A percentile compares a stretch with the other conserved stretches of the same genome.
phyloP scores from a whole-genome alignment of 2,797 vertebrate genomes.

The Scomberomorus guttatus region DNA sequence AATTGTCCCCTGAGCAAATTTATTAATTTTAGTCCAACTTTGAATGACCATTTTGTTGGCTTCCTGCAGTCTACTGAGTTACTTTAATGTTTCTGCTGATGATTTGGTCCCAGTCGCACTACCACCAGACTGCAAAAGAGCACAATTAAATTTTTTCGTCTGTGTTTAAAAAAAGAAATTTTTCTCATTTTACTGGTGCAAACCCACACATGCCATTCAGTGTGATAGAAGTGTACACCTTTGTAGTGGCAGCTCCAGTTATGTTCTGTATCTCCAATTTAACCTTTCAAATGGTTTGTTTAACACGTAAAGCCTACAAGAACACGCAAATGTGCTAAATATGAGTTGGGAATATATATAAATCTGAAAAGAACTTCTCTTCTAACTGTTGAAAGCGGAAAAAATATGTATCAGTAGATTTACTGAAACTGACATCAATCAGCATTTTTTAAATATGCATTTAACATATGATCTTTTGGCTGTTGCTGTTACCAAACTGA shows the following conservation, averaged over 20 bases:
- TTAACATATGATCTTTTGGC: slow-evolving; percentile 49
- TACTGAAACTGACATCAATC: slow-evolving; percentile 44
- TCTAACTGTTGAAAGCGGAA: slow-evolving; percentile 17
- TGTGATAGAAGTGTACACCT: slow-evolving; percentile 3
- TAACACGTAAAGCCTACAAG: not conserved
- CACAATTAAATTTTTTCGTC: slow-evolving; percentile 5
- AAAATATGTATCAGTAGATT: slow-evolving; percentile 23
- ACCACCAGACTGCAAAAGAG: slow-evolving; percentile 14
- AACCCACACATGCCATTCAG: slow-evolving; percentile 17
- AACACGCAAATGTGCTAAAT: not conserved
- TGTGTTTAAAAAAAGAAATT: slow-evolving; percentile 7
- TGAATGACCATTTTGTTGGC: not conserved
- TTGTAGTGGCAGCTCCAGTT: slow-evolving; percentile 2
- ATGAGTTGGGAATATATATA: not conserved
- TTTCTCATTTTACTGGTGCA: slow-evolving; percentile 2
- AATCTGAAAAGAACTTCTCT: slow-evolving; percentile 14
- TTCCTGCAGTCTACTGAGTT: slow-evolving; percentile 6
- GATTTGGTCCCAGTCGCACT: not conserved
- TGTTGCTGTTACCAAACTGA: slow-evolving; percentile 47
- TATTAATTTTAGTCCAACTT: slow-evolving; percentile 1
- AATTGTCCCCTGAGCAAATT: not conserved
- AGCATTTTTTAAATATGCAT: slow-evolving; percentile 56
- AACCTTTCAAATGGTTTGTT: not conserved
- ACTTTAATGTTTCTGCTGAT: slow-evolving; percentile 20
- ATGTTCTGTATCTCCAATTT: not conserved